phyloP scores from a whole-genome alignment of 2,888 invertebrate species.

The Tillus elongatus region DNA sequence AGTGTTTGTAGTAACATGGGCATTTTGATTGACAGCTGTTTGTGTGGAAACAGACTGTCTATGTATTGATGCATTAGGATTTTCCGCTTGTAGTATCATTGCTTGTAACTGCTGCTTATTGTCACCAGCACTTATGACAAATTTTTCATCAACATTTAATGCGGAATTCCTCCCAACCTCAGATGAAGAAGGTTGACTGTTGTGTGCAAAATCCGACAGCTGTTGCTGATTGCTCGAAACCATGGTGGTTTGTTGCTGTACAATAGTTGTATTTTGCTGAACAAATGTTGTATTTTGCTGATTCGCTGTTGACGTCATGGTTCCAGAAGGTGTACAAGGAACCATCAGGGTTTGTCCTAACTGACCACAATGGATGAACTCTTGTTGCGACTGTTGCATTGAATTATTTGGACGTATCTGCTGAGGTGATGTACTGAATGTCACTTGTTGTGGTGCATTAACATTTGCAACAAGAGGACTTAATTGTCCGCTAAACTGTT shows the following conservation, averaged over 20 bases:
- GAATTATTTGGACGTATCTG: slow-evolving; percentile 32
- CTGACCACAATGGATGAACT: slow-evolving; percentile 61
- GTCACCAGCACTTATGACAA: slow-evolving; percentile 42
- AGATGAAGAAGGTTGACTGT: slow-evolving; percentile 27
- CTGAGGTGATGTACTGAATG: slow-evolving; percentile 29
- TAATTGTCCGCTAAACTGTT: slow-evolving; percentile 63
- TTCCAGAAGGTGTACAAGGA: slow-evolving; percentile 51
- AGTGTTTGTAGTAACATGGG: slow-evolving; percentile 40
- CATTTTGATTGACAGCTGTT: slow-evolving; percentile 51
- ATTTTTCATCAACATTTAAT: slow-evolving; percentile 53
- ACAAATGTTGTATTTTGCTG: slow-evolving; percentile 64
- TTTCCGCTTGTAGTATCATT: slow-evolving; percentile 27
- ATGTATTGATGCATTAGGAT: slow-evolving; percentile 19
- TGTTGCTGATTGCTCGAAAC: slow-evolving; percentile 56
- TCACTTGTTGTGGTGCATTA: slow-evolving; percentile 54
- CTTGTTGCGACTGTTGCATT: slow-evolving; percentile 51
- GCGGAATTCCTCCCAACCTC: slow-evolving; percentile 38
- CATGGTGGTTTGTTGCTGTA: slow-evolving; percentile 72
- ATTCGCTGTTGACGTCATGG: slow-evolving; percentile 49
- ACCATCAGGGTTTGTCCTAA: slow-evolving; percentile 65
- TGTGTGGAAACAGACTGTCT: slow-evolving; percentile 68
- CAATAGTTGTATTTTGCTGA: slow-evolving; percentile 78
- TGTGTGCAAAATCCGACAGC: slow-evolving; percentile 36
- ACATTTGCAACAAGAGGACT: slow-evolving; percentile 70
- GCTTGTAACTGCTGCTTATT: slow-evolving; percentile 34